Base-by-base conservation (phyloP, 2,797 vertebrate genomes). In the Rhadinocentrus ornatus region DNA sequence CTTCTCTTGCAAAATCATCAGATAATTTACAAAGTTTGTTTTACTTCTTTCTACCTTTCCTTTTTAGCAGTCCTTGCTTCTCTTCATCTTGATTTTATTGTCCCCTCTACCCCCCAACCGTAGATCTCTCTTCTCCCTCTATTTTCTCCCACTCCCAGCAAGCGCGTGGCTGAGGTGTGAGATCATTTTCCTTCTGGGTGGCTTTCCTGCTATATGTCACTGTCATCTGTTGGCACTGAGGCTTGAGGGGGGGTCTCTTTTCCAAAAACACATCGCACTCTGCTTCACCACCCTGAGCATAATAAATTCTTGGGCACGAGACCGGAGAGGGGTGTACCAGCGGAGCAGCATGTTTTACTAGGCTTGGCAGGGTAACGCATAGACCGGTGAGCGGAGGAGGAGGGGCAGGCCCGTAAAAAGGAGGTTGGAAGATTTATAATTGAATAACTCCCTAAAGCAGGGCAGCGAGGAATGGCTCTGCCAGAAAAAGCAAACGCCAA, bases 201-300 rank as follows among this genome's bases (percentile, higher is more conserved):
- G 94, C 93, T 94, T 92, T 93, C 87, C 93, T 93, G 93, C 89
- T 92, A 91, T 93, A 94, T 93, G 93, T 94, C 93, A 93, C 89
- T 93, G 92, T 93, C 94, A 93, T 94, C 86, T 91, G 91, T 85
- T 93, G 93, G 93, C 91, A 93, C 88, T 67, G 80, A 62, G 81
- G 86, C 86, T 89, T 73, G 81, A 83, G 90, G 85, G 90, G 89
- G 92, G 91, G 91, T 91, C 87, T 87, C 76, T 88, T 86, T 87
- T 88, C 85, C 74, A 77, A 92, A 52, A 85, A 91, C 86, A 86
- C 80, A 55, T 73, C 48, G 9, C 78, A 81, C 80, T 86, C 78
- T 37, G 61, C 88, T 77, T 83, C 87, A 79, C 83, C 83, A 85
- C 82, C 87, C 88, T 58, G 78, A 69, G 83, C 78, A 85, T 83